Base-by-base conservation (phyloP, 2,888 invertebrate genomes). In the Drosophila peninsularis region DNA sequence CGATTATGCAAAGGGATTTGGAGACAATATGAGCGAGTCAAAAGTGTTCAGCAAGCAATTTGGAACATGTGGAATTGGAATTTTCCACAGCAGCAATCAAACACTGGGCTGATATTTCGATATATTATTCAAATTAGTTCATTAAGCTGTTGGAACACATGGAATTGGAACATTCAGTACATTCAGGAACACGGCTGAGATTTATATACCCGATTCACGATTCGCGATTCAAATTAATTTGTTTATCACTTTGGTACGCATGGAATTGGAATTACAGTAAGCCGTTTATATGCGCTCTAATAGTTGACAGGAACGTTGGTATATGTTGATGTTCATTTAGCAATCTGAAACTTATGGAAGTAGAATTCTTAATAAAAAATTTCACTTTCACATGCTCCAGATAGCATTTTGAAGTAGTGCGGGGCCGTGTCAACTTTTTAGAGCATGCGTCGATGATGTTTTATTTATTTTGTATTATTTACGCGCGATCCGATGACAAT, bases 41-140 rank as follows among this genome's bases (percentile, higher is more conserved):
- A 44, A 9, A 14, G n/a, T 9, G 0, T 14, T 14, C 2, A 14
- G 1, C 0, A 9, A 0, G 9, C 4, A 1, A 44, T 1, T 7
- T 24, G 27, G 27, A 45, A 45, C 27, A n/a, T 10, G 10, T 45
- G 27, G 45, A 27, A 45, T 47, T 47, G 47, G 47, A 24, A 44
- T 14, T 10, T 39, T 0, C 3, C 1, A 3, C 1, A 13, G n/a
- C n/a, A n/a, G n/a, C n/a, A 45, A 13, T 14, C 4, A 6, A 3
- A 5, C 32, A 30, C n/a, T n/a, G n/a, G 2, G 4, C 1, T 41
- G 4, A 1, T 2, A 13, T 7, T 24, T 7, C 4, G n/a, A n/a
- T 2, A n/a, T 4, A 14, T 1, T 7, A 14, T 10, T 27, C 45
- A 45, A 45, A 5, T 10, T 10, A 19, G 6, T 17, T 6, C 0